These are phyloP conservation scores for Rallus limicola DNA, from an alignment of 2,113 vertebrate genomes.

Conservation along the genomic window DNA sequence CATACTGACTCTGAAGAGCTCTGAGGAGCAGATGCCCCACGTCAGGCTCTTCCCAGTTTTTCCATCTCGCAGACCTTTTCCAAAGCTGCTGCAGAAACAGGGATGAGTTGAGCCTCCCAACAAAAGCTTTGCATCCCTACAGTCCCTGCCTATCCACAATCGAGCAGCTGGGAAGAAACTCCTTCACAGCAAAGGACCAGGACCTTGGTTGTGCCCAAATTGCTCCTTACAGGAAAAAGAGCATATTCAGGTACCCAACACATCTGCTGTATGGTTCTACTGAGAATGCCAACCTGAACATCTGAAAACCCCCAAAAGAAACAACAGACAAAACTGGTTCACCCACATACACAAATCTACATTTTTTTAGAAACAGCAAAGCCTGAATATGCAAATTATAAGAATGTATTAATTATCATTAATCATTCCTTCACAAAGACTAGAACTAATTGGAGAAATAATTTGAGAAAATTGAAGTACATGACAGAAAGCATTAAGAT, in stretches of 20 bases:
- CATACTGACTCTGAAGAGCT: neutral
- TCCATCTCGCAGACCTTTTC: neutral
- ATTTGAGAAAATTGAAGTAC: conserved; percentile 74
- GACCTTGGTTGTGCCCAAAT: neutral
- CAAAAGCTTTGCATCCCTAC: neutral
- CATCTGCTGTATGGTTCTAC: neutral
- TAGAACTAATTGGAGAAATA: conserved; percentile 76
- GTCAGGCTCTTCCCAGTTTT: neutral
- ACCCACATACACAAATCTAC: neutral
- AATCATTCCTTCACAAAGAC: conserved; percentile 76
- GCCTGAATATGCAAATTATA: conserved; percentile 69
- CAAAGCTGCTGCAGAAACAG: neutral
- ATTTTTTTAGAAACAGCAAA: conserved; percentile 45
- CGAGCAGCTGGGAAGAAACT: neutral
- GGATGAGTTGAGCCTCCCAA: neutral
- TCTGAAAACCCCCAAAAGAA: neutral
- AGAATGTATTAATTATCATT: conserved; percentile 76
- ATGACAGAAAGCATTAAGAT: conserved; percentile 74
- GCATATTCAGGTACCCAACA: neutral
- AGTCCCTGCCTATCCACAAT: neutral
- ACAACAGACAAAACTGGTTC: neutral
- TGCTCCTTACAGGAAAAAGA: neutral
- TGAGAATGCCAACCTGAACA: neutral
- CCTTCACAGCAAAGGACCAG: neutral
- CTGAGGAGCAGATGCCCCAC: neutral